Base-by-base conservation (phyloP, 1,140 invertebrate species). In the Periplaneta americana region DNA sequence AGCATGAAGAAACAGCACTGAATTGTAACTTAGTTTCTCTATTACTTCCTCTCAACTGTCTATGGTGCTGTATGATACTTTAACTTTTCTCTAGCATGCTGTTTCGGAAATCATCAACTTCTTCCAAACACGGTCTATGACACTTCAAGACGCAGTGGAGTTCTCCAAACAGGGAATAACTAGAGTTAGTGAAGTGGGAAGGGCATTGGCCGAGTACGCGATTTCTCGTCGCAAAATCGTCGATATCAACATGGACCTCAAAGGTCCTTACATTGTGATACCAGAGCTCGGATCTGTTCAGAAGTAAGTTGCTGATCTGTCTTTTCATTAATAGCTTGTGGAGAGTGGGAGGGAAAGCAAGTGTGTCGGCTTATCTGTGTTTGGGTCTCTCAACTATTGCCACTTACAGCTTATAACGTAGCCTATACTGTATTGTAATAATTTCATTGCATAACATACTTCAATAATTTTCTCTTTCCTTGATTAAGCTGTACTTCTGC, bases 221-320 rank as follows among this genome's bases (percentile, higher is more conserved):
- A 91, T 93, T 80, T 88, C 91, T 22, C 90, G 93, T 48, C 90
- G 91, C 81, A 93, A 93, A 85, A 92, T 94, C 84, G 90, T 95
- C 84, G 92, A 95, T 85, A 85, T 96, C 2, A 94, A 93, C 85
- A 89, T 96, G 48, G 93, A 96, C 83, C 88, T 96, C 34, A 95
- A 94, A 87, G 93, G 94, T 39, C 95, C 95, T 0, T 95, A 95
- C 83, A 87, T 96, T 74, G 92, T 96, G 2, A 89, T 96, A 82
- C 95, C 95, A 5, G 94, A 96, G 88, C 90, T 92, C 85, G 95
- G 95, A 57, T 93, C 93, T 74, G 87, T 94, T 34, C 92, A 94
- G 86, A 95, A 93, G 95, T 96, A 89, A 87, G 90, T 89, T 80
- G 5, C 37, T 39, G 37, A 11, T 39, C 37, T 1, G 36, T 66